Conservation (phyloP, 2,888 invertebrate genomes). For the Eledone cirrhosa region DNA sequence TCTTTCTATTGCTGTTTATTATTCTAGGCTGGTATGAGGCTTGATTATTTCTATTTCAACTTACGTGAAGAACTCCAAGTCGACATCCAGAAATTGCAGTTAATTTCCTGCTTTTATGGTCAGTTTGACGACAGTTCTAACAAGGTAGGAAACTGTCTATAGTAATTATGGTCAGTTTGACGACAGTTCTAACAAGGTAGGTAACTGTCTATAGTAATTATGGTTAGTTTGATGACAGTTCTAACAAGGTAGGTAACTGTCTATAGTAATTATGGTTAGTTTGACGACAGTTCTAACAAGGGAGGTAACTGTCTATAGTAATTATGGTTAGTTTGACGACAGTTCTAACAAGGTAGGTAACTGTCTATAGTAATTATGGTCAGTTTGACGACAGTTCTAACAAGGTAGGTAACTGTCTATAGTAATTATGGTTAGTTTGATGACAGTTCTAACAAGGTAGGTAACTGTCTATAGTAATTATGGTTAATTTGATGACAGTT, state of each 20-base stretch:
- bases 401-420: conserved; percentile 67
- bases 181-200: conserved; percentile 54
- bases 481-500: conserved; percentile 47
- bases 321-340: conserved; percentile 66
- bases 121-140: conserved; percentile 47
- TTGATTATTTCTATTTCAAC: conserved; percentile 53
- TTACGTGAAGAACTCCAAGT: conserved; percentile 75
- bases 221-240: conserved; percentile 47
- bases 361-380: conserved; percentile 72
- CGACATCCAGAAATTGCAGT: conserved; percentile 72
- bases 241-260: conserved; percentile 62
- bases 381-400: conserved; percentile 47
- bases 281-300: conserved; percentile 51
- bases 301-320: conserved; percentile 70
- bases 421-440: conserved; percentile 69
- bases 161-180: conserved; percentile 69
- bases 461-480: conserved; percentile 72
- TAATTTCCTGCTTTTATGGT: conserved; percentile 73
- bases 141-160: conserved; percentile 68
- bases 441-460: conserved; percentile 54
- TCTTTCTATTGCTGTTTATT: neutral
- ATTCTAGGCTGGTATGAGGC: conserved; percentile 27
- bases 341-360: conserved; percentile 52
- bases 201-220: conserved; percentile 73
- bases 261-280: conserved; percentile 71